A percentile compares a stretch with the other conserved stretches of the same genome.
phyloP scores from a whole-genome alignment of 2,113 vertebrate species.

The Procavia capensis region DNA sequence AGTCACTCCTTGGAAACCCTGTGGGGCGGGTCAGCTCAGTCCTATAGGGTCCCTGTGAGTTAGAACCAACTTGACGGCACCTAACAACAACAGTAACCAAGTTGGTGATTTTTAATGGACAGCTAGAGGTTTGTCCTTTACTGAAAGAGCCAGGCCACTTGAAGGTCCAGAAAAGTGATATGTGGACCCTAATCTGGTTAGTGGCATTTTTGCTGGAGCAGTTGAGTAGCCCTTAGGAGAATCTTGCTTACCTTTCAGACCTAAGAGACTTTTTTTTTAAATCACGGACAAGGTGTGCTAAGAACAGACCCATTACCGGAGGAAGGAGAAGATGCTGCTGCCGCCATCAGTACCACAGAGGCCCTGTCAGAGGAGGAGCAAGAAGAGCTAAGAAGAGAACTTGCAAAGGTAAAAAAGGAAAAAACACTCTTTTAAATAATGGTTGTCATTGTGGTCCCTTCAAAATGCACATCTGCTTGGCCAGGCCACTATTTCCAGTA shows the following conservation, averaged over 20 bases:
- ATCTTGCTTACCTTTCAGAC: not conserved
- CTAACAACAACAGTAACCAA: not conserved
- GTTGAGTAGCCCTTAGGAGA: not conserved
- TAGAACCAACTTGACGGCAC: no score
- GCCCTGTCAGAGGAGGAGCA: slow-evolving; percentile 93
- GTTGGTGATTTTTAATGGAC: not conserved
- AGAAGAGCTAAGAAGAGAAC: slow-evolving; percentile 92
- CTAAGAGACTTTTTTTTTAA: not conserved
- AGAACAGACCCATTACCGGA: slow-evolving; percentile 90
- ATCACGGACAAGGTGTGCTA: slow-evolving; percentile 86
- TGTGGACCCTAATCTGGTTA: not conserved
- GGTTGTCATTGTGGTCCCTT: not conserved
- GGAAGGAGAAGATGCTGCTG: slow-evolving; percentile 93
- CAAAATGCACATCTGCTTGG: no score
- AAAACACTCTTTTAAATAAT: not conserved
- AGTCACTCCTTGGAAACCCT: no score
- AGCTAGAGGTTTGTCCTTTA: not conserved
- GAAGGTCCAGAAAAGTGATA: not conserved
- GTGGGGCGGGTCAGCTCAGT: no score
- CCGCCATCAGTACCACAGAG: slow-evolving; percentile 80
- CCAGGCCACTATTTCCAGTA: no score
- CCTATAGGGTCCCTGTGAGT: no score
- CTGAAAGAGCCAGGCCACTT: not conserved
- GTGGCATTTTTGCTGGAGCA: not conserved
- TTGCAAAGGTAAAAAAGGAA: slow-evolving; percentile 94